phyloP scores from a whole-genome alignment of 1,140 invertebrate genomes.

The Neoseiulus cucumeris region DNA sequence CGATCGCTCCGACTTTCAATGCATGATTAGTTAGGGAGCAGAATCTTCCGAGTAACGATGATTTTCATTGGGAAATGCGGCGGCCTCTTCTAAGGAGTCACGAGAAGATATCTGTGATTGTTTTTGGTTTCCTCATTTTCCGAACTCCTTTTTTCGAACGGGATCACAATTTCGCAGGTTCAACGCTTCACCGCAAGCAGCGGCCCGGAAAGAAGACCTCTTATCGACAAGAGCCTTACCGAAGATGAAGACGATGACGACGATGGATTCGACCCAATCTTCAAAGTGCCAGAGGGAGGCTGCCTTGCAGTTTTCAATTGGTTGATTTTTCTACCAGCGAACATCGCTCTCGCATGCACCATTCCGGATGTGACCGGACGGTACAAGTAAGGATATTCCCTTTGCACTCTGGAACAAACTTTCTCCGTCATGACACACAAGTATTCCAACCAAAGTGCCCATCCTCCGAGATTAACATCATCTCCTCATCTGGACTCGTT shows the following conservation, averaged over 20 bases:
- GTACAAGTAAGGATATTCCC: constrained; percentile 9
- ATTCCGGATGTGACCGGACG: constrained; percentile 15
- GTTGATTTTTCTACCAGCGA: constrained; percentile 15
- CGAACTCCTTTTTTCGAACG: no score
- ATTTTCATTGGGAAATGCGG: no score
- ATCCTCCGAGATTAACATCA: not conserved
- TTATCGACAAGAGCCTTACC: not conserved
- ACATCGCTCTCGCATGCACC: constrained; percentile 14
- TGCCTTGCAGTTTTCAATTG: constrained; percentile 11
- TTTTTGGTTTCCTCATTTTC: no score
- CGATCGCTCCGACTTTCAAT: no score
- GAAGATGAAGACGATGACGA: constrained; percentile 23
- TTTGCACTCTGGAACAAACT: not conserved
- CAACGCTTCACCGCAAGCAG: not conserved
- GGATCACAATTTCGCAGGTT: not conserved
- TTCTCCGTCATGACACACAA: not conserved
- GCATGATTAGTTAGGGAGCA: no score
- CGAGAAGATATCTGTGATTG: no score
- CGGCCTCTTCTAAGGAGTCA: no score
- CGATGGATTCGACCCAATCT: constrained; percentile 16
- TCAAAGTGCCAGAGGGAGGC: constrained; percentile 7
- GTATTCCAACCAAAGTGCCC: not conserved
- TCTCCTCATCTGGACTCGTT: not conserved
- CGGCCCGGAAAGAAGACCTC: not conserved
- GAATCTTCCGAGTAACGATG: no score